Percentiles rank a stretch among this genome's conserved stretches.
Conservation (phyloP, 1,140 invertebrate genomes). For the Hycleus phaleratus region DNA sequence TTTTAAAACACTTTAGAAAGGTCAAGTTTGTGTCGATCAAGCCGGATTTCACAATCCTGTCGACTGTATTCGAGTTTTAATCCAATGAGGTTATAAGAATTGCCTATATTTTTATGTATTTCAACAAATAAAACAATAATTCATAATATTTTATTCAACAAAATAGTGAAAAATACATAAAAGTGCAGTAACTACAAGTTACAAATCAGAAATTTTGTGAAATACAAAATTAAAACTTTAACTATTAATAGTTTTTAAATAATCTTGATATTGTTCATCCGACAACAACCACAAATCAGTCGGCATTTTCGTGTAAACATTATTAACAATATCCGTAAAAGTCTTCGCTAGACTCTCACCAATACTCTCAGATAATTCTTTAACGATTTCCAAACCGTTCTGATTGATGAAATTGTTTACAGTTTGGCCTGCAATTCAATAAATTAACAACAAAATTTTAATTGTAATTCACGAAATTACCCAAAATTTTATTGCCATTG, state of each 20-base stretch:
- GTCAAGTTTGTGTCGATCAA: too few relatives aligned
- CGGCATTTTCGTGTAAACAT: constrained; percentile 43
- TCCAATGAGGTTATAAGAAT: too few relatives aligned
- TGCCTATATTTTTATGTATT: too few relatives aligned
- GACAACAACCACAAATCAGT: constrained; percentile 40
- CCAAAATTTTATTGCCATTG: constrained; percentile 50
- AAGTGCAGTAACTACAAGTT: too few relatives aligned
- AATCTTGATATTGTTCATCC: constrained; percentile 23
- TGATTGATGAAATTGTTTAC: constrained; percentile 47
- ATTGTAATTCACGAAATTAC: constrained; percentile 20
- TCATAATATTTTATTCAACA: too few relatives aligned
- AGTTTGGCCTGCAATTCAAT: constrained; percentile 39
- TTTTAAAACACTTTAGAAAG: too few relatives aligned
- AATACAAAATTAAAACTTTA: too few relatives aligned
- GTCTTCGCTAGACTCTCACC: constrained; percentile 40
- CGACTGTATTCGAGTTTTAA: too few relatives aligned
- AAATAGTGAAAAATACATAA: too few relatives aligned
- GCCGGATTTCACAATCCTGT: too few relatives aligned
- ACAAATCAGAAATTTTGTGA: too few relatives aligned
- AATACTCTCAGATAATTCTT: constrained; percentile 42
- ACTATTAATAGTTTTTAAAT: constrained; percentile 1
- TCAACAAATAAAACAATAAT: too few relatives aligned
- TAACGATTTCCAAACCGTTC: constrained; percentile 42
- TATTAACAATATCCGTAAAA: constrained; percentile 43
- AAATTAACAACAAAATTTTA: background rate